Conservation (phyloP, 2,113 vertebrate species). For the Saccopteryx bilineata region DNA sequence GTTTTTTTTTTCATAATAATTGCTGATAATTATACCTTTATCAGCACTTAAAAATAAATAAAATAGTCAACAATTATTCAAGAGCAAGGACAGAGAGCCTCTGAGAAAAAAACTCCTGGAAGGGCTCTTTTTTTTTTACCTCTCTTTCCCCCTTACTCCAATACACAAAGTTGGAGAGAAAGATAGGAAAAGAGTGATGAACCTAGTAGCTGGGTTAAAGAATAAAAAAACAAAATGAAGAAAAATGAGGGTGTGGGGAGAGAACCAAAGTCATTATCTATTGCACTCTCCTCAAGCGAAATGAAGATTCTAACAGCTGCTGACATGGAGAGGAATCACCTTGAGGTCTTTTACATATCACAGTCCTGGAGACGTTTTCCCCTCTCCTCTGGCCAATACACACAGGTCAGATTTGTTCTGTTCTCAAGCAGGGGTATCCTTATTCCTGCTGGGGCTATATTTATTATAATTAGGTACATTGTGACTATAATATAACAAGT, state of each 20-base stretch:
- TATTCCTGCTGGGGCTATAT: background rate
- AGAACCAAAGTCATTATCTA: background rate
- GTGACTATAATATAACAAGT: background rate
- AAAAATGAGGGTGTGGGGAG: background rate
- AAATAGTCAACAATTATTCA: background rate
- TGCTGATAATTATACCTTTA: conserved; percentile 11
- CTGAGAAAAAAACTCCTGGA: background rate
- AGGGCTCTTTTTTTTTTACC: background rate
- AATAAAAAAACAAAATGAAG: background rate
- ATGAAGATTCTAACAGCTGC: background rate
- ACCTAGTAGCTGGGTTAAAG: background rate
- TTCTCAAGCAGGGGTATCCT: background rate
- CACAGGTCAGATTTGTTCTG: background rate
- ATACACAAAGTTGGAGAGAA: background rate
- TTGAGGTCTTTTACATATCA: background rate
- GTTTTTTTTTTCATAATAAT: background rate
- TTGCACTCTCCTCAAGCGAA: background rate
- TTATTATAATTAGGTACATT: background rate
- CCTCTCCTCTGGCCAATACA: background rate
- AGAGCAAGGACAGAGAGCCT: background rate
- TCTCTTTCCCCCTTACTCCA: background rate
- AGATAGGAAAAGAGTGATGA: background rate
- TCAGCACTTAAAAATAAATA: background rate
- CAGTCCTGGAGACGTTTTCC: background rate
- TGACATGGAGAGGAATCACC: background rate